Evolutionary conservation across 1,140 invertebrate genomes (phyloP).

Genomic region (Heliconius hewitsoni): DNA sequence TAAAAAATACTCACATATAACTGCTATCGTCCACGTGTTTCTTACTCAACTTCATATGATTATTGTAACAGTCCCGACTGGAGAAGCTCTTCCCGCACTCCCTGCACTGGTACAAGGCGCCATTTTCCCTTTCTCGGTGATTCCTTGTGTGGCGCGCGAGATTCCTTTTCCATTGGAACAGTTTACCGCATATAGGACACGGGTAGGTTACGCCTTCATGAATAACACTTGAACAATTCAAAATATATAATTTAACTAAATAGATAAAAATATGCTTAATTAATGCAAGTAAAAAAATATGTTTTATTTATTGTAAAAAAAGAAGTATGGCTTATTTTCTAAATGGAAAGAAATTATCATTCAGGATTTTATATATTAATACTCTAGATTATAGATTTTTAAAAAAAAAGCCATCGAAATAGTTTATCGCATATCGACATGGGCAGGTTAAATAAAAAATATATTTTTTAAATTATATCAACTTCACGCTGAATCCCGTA

Average conservation of each 20-base stretch:
- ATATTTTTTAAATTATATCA: too few species aligned
- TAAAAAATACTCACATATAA: slow-evolving; percentile 50
- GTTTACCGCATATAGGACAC: slow-evolving; percentile 67
- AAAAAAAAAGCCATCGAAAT: too few species aligned
- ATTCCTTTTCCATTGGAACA: slow-evolving; percentile 74
- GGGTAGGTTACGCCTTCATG: slow-evolving; percentile 67
- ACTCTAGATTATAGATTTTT: too few species aligned
- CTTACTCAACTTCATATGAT: slow-evolving; percentile 72
- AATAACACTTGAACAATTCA: slow-evolving; percentile 54
- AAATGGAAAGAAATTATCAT: too few species aligned
- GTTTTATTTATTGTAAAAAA: too few species aligned
- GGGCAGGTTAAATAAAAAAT: too few species aligned
- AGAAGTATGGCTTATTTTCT: too few species aligned
- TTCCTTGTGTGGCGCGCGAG: slow-evolving; percentile 61
- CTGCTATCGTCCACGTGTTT: slow-evolving; percentile 54
- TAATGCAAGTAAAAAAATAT: too few species aligned
- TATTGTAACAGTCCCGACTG: slow-evolving; percentile 67
- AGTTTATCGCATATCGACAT: too few species aligned
- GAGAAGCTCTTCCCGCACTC: slow-evolving; percentile 67
- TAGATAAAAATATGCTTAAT: too few species aligned
- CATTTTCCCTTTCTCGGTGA: slow-evolving; percentile 57
- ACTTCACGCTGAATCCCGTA: too few species aligned
- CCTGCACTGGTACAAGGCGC: slow-evolving; percentile 57
- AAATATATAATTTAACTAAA: background rate
- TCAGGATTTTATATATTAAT: too few species aligned